A percentile compares a stretch with the other conserved stretches of the same genome.
phyloP scores from a whole-genome alignment of 2,113 vertebrate genomes.

The Salminus brasiliensis region DNA sequence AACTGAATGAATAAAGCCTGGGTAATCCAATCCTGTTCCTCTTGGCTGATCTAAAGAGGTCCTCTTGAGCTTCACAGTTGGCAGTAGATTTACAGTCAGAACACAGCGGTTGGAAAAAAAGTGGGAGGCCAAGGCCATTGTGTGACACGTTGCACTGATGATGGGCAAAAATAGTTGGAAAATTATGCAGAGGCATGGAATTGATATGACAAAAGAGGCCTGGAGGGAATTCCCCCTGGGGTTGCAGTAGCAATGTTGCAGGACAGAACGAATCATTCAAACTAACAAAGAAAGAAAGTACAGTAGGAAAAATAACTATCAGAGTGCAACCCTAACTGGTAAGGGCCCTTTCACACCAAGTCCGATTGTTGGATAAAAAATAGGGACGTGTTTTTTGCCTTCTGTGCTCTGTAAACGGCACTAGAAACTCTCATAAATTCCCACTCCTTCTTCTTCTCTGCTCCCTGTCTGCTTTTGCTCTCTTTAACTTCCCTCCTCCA shows the following conservation, averaged over 20 bases:
- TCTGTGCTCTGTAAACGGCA: too few relatives aligned
- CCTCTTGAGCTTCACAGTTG: conserved; percentile 21
- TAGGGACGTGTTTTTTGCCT: too few relatives aligned
- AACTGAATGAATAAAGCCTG: neutral
- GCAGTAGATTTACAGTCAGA: conserved; percentile 46
- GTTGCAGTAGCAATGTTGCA: neutral
- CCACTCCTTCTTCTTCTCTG: too few relatives aligned
- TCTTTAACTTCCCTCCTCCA: too few relatives aligned
- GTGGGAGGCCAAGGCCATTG: conserved; percentile 53
- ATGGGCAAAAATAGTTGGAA: conserved; percentile 38
- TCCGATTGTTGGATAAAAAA: too few relatives aligned
- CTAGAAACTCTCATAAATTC: too few relatives aligned
- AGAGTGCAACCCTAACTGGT: neutral
- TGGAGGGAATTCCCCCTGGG: conserved; percentile 2
- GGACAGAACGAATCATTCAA: neutral
- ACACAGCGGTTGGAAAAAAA: conserved; percentile 63
- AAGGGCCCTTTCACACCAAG: too few relatives aligned
- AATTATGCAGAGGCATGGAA: conserved; percentile 32
- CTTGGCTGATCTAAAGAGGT: conserved; percentile 7
- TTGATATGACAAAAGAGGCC: conserved; percentile 11
- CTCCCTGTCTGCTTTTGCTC: too few relatives aligned
- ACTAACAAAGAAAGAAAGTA: neutral
- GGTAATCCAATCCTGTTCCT: conserved; percentile 13
- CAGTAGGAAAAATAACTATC: neutral
- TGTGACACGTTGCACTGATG: conserved; percentile 26